Percentiles rank a stretch among this genome's conserved stretches.
phyloP scores from a whole-genome alignment of 1,140 invertebrate genomes.

The Drosophila takahashii region DNA sequence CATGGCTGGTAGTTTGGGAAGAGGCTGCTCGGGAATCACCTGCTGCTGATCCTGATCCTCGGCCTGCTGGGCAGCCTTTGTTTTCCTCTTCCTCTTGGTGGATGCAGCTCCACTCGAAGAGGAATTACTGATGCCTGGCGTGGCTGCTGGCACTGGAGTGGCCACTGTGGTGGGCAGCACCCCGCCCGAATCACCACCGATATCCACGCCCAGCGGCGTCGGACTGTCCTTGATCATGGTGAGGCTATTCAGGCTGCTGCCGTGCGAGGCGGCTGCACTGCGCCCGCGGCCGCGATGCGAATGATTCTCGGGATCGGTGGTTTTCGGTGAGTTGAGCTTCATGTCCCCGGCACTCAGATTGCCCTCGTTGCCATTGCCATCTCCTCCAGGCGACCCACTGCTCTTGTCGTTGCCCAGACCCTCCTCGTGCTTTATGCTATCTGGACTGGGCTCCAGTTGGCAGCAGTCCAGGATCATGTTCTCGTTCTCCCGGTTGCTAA shows the following conservation, averaged over 20 bases:
- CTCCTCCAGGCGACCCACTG: slow-evolving; percentile 93
- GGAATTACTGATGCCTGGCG: slow-evolving; percentile 1
- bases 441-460: slow-evolving; percentile 93
- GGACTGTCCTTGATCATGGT: slow-evolving; percentile 74
- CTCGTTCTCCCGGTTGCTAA: slow-evolving; percentile 94
- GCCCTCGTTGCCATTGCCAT: slow-evolving; percentile 86
- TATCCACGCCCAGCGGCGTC: slow-evolving; percentile 62
- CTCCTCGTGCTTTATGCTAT: slow-evolving; percentile 92
- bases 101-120: slow-evolving; percentile 5
- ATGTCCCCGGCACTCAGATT: slow-evolving; percentile 58
- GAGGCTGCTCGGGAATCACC: slow-evolving; percentile 66
- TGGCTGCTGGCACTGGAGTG: slow-evolving; percentile 57
- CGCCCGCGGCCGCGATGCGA: slow-evolving; percentile 64
- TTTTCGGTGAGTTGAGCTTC: slow-evolving; percentile 71
- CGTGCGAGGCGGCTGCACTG: slow-evolving; percentile 50
- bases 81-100: slow-evolving; percentile 75
- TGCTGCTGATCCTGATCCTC: slow-evolving; percentile 54
- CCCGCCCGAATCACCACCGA: slow-evolving; percentile 34
- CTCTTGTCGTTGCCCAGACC: slow-evolving; percentile 91
- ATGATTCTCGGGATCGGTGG: slow-evolving; percentile 70
- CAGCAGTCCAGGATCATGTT: slow-evolving; percentile 96
- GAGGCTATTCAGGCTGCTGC: slow-evolving; percentile 55
- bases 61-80: slow-evolving; percentile 66
- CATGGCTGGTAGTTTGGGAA: slow-evolving; percentile 69
- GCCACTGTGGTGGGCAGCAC: slow-evolving; percentile 66